A percentile compares a stretch with the other conserved stretches of the same genome.
Evolutionary conservation across 1,140 invertebrate species (phyloP).

Genomic region (Melipona quadrifasciata): DNA sequence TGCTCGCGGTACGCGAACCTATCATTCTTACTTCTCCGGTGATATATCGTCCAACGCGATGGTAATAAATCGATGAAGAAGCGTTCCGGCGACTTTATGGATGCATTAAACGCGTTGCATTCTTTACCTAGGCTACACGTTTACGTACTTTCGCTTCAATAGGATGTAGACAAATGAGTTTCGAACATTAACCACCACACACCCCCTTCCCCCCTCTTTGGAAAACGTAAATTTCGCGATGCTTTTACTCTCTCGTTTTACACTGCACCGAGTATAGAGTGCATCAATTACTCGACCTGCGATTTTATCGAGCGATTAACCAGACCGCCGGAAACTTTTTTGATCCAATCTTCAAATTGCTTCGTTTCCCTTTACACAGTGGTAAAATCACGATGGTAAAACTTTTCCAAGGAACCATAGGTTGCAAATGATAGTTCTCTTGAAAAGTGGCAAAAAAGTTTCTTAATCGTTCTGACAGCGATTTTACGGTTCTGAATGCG

Average conservation of each 20-base stretch:
- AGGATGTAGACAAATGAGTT: constrained; percentile 12
- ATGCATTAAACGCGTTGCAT: constrained; percentile 35
- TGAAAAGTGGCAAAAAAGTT: no score
- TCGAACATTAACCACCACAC: not conserved
- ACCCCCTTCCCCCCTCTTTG: no score
- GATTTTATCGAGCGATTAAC: not conserved
- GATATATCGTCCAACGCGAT: not conserved
- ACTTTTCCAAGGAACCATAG: no score
- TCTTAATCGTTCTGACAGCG: no score
- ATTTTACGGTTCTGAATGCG: no score
- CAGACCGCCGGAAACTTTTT: not conserved
- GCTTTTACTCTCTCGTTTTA: not conserved
- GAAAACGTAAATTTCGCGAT: not conserved
- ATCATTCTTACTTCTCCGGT: constrained; percentile 20
- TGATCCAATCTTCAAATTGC: not conserved
- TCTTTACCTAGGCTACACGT: constrained; percentile 9
- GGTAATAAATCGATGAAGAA: constrained; percentile 38
- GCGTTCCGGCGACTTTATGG: constrained; percentile 10
- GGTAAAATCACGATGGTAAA: no score
- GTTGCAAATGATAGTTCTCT: no score
- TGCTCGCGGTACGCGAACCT: not conserved
- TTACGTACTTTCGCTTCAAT: constrained; percentile 25
- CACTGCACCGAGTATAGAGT: not conserved
- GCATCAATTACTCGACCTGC: not conserved
- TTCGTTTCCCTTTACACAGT: no score